These are phyloP conservation scores for Macrobrachium rosenbergii DNA, from an alignment of 1,140 invertebrate species.

Conservation along the genomic window DNA sequence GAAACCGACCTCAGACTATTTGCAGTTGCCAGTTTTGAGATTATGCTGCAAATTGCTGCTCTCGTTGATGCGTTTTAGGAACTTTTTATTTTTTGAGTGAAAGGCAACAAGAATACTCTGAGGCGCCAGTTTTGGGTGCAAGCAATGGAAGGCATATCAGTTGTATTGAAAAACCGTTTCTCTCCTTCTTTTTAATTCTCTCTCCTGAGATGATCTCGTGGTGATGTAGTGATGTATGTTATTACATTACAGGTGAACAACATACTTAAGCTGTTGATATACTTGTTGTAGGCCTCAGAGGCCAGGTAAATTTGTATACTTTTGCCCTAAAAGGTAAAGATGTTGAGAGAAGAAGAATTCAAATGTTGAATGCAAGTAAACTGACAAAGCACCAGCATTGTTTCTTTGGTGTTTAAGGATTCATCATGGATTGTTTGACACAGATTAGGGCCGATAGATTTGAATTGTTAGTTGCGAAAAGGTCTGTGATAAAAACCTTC, in stretches of 20 bases:
- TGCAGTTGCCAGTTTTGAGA: too few relatives aligned
- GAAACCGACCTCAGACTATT: too few relatives aligned
- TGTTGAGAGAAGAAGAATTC: too few relatives aligned
- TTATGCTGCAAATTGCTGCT: neutral
- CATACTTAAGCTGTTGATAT: too few relatives aligned
- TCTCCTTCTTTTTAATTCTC: neutral
- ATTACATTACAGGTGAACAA: neutral
- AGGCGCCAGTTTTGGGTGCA: conserved; percentile 16
- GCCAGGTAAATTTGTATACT: too few relatives aligned
- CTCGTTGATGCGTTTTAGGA: neutral
- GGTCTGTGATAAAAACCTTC: conserved; percentile 15
- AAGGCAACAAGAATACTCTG: neutral
- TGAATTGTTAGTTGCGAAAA: conserved; percentile 5
- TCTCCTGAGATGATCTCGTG: neutral
- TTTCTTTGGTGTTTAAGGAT: neutral
- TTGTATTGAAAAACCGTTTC: neutral
- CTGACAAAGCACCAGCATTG: too few relatives aligned
- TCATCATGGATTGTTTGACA: neutral
- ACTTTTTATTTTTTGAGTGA: neutral
- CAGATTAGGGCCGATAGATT: neutral
- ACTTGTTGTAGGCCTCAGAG: too few relatives aligned
- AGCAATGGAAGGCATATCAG: conserved; percentile 23
- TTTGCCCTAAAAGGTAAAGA: neutral
- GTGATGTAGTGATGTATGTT: too few relatives aligned
- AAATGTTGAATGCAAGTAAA: too few relatives aligned